Evolutionary conservation across 1,140 invertebrate genomes (phyloP).

Genomic region (Amyelois transitella): DNA sequence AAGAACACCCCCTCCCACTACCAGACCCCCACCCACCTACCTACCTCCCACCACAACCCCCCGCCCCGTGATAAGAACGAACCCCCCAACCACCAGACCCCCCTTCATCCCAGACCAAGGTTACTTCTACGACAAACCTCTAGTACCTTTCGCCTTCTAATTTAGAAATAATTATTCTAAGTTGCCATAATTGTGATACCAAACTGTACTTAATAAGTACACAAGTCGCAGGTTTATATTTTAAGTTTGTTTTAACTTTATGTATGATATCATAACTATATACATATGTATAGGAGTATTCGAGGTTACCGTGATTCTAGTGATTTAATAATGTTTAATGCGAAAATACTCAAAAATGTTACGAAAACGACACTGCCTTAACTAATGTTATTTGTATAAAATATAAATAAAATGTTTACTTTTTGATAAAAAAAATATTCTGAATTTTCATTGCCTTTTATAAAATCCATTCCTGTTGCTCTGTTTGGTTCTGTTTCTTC

Average conservation of each 20-base stretch:
- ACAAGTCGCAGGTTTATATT: conserved; percentile 27
- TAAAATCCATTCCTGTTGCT: no score
- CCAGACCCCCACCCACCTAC: conserved; percentile 19
- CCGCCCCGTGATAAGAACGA: neutral
- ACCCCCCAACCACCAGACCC: conserved; percentile 28
- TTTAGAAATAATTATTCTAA: conserved; percentile 25
- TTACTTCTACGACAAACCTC: conserved; percentile 59
- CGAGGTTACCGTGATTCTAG: conserved; percentile 23
- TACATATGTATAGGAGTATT: conserved; percentile 7
- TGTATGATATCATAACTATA: conserved; percentile 6
- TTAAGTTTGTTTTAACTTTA: conserved; percentile 19
- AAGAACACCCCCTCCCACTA: conserved; percentile 17
- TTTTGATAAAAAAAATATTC: conserved; percentile 44
- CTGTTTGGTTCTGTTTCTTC: no score
- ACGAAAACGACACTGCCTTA: conserved; percentile 58
- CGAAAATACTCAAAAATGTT: conserved; percentile 55
- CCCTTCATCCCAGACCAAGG: conserved; percentile 50
- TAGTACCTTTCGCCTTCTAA: conserved; percentile 61
- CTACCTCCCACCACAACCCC: conserved; percentile 12
- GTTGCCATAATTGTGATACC: conserved; percentile 70
- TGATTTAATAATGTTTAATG: conserved; percentile 25
- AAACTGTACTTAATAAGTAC: conserved; percentile 40
- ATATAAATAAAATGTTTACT: conserved; percentile 37
- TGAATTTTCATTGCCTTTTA: conserved; percentile 17
- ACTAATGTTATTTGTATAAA: conserved; percentile 52